These are phyloP conservation scores for Papilio dardanus DNA, from an alignment of 1,140 invertebrate species.

Conservation along the genomic window DNA sequence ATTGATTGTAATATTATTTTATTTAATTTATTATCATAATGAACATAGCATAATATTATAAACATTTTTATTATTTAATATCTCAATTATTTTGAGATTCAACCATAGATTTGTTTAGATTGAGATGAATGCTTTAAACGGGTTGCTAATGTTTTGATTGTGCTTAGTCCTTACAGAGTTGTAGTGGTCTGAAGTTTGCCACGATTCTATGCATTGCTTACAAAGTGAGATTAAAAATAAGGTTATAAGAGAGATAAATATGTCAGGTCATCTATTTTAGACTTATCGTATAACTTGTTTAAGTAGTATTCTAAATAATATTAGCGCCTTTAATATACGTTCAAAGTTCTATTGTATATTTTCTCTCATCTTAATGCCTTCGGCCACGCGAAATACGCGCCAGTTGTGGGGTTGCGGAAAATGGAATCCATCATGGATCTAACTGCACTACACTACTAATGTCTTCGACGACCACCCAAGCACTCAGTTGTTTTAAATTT, in stretches of 20 bases:
- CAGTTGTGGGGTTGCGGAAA: too few species aligned
- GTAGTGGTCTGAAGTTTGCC: neutral
- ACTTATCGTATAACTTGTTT: neutral
- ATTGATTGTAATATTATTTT: neutral
- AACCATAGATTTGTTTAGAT: neutral
- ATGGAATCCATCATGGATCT: too few species aligned
- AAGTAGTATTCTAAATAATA: neutral
- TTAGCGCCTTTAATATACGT: neutral
- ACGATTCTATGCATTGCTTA: neutral
- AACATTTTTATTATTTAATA: neutral
- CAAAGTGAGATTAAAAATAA: neutral
- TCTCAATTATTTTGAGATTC: neutral
- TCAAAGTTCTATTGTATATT: neutral
- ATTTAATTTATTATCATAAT: too few species aligned
- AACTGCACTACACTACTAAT: too few species aligned
- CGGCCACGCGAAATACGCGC: too few species aligned
- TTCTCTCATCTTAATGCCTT: neutral
- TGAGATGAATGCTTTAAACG: neutral
- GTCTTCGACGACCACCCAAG: neutral
- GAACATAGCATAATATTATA: too few species aligned
- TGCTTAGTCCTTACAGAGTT: neutral
- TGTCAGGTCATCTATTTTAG: neutral
- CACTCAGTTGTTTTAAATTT: neutral
- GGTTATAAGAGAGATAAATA: too few species aligned
- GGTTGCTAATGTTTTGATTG: neutral